phyloP scores from a whole-genome alignment of 2,888 invertebrate species.

The Boloria euphrosyne region DNA sequence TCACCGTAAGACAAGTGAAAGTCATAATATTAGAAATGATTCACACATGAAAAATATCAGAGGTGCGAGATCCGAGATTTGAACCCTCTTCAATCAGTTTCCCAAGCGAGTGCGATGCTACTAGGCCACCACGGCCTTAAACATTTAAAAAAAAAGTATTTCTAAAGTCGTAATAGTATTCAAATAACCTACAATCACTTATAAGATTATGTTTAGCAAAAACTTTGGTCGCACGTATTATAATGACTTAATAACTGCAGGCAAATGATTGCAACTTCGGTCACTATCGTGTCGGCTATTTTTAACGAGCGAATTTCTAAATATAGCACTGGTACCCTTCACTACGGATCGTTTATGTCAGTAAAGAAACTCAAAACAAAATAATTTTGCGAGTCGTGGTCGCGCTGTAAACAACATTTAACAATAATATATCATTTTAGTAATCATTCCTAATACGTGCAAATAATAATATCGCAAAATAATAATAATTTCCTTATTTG shows the following conservation, averaged over 20 bases:
- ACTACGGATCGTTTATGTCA: slow-evolving; percentile 23
- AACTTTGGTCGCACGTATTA: too few relatives aligned
- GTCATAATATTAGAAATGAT: too few relatives aligned
- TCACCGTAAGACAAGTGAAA: too few relatives aligned
- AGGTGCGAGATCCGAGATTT: too few relatives aligned
- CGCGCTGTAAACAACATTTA: slow-evolving; percentile 17
- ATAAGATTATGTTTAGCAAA: too few relatives aligned
- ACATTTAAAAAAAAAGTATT: too few relatives aligned
- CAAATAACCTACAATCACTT: too few relatives aligned
- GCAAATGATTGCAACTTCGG: slow-evolving; percentile 1
- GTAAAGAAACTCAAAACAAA: slow-evolving; percentile 33
- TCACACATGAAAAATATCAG: too few relatives aligned
- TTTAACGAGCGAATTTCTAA: slow-evolving; percentile 35
- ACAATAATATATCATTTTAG: slow-evolving; percentile 10
- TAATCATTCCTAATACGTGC: slow-evolving; percentile 3
- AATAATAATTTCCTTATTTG: slow-evolving; percentile 7
- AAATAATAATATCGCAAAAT: slow-evolving; percentile 2
- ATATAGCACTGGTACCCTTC: slow-evolving; percentile 33
- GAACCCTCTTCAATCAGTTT: too few relatives aligned
- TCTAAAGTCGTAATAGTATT: too few relatives aligned
- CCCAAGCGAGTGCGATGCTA: too few relatives aligned
- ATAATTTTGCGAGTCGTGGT: slow-evolving; percentile 20
- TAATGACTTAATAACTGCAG: slow-evolving; percentile 7
- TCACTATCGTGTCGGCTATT: slow-evolving; percentile 23
- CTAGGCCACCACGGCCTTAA: too few relatives aligned